A percentile compares a stretch with the other conserved stretches of the same genome.
Evolutionary conservation across 2,113 vertebrate species (phyloP).

Genomic region (Ochotona princeps): DNA sequence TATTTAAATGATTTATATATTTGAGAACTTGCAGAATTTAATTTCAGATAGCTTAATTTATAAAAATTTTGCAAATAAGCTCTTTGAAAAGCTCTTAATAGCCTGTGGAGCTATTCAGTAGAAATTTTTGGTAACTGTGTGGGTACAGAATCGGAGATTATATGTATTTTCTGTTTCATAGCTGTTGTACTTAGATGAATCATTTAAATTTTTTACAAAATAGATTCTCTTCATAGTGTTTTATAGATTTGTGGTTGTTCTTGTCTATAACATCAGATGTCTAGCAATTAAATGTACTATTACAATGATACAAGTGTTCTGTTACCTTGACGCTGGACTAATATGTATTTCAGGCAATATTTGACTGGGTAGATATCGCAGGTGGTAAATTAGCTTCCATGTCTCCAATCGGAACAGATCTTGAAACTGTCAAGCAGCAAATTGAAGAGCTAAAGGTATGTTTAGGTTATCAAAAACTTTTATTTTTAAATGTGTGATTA

Average conservation of each 20-base stretch:
- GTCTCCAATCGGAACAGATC: conserved; percentile 97
- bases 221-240: background rate
- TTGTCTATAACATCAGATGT: background rate
- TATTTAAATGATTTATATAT: background rate
- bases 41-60: background rate
- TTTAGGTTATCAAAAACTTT: background rate
- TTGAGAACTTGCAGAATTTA: conserved; percentile 19
- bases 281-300: background rate
- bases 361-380: conserved; percentile 98
- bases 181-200: background rate
- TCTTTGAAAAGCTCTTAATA: background rate
- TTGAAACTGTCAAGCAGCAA: conserved; percentile 99
- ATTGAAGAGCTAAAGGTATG: conserved; percentile 97
- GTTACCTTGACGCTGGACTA: background rate
- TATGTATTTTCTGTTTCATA: conserved; percentile 14
- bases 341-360: conserved; percentile 92
- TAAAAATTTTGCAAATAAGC: conserved; percentile 9
- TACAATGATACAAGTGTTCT: background rate
- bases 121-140: conserved; percentile 46
- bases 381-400: conserved; percentile 95
- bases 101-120: conserved; percentile 1
- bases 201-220: conserved; percentile 7
- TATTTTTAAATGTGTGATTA: background rate
- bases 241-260: background rate
- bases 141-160: background rate